Percentiles rank a stretch among this genome's conserved stretches.
phyloP scores from a whole-genome alignment of 2,888 invertebrate species.

The Nematopogon swammerdamellus region DNA sequence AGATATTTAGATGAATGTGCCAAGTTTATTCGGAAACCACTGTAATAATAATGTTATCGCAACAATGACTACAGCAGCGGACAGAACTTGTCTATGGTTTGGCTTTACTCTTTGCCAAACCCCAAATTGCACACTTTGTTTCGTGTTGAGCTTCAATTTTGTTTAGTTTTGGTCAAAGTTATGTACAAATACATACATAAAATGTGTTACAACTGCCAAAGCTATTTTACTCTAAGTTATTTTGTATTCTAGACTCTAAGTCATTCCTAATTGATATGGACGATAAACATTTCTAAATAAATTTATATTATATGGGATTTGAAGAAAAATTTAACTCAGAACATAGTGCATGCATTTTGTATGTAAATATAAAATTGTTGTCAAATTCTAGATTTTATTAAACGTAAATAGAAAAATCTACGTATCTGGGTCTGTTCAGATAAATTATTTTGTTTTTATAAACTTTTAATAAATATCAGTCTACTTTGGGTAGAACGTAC shows the following conservation, averaged over 20 bases:
- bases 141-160: too few species aligned
- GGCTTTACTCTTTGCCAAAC: too few species aligned
- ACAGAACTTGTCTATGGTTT: too few species aligned
- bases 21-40: too few species aligned
- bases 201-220: not conserved
- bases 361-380: not conserved
- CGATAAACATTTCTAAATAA: not conserved
- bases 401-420: conserved; percentile 2
- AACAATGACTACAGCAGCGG: too few species aligned
- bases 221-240: not conserved
- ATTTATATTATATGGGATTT: not conserved
- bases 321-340: not conserved
- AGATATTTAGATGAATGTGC: too few species aligned
- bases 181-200: not conserved
- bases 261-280: not conserved
- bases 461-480: conserved; percentile 1
- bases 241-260: not conserved
- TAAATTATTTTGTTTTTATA: conserved; percentile 5
- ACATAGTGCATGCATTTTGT: not conserved
- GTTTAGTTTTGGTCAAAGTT: too few species aligned
- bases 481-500: not conserved
- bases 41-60: too few species aligned
- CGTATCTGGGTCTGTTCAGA: conserved; percentile 8
- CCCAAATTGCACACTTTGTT: too few species aligned
- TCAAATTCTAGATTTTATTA: not conserved